Evolutionary conservation across 2,113 vertebrate genomes (phyloP), one percentile per base, ranked within the genome.

Genomic region (Crotalus tigris): DNA sequence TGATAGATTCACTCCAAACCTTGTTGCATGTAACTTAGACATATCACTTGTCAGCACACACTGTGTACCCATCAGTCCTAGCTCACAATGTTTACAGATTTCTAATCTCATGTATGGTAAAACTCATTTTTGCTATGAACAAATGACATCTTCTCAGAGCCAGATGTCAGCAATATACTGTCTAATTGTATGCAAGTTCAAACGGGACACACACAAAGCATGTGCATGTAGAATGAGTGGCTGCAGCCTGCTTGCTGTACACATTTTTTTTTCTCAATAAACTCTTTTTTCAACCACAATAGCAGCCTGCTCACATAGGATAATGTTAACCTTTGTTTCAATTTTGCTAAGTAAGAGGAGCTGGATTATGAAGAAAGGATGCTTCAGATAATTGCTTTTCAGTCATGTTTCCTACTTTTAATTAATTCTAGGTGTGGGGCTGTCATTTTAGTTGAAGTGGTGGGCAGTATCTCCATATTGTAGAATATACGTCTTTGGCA

Each of bases 31-130:
- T 81, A 39, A 81, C 69, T 93, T n/a, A 87, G 89, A 86, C 57
- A 93, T 87, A 90, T 64, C 44, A 85, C 75, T 89, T 92, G 88
- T 90, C 92, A 93, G 81, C 69, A 90, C 13, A 87, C 57, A 90
- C 64, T 93, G 59, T 93, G 64, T 44, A 93, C 46, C 89, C 89
- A 64, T 57, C 88, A 59, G 55, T n/a, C 89, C 4, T 85, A 85
- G 85, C 69, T 57, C 19, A 53, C 55, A 51, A 44, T 86, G 58
- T 87, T 87, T 93, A 90, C 23, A 54, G 58, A 92, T 89, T 89
- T 92, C 64, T 7, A 90, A 85, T 58, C 81, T 92, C 92, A 89
- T 69, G n/a, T 57, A 85, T 33, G 44, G 21, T 44, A 39, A 81
- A 81, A 81, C 75, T 46, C 57, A 39, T 9, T 90, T 87, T 90